Evolutionary conservation across 1,140 invertebrate species (phyloP).

Genomic region (Drosophila ambigua): DNA sequence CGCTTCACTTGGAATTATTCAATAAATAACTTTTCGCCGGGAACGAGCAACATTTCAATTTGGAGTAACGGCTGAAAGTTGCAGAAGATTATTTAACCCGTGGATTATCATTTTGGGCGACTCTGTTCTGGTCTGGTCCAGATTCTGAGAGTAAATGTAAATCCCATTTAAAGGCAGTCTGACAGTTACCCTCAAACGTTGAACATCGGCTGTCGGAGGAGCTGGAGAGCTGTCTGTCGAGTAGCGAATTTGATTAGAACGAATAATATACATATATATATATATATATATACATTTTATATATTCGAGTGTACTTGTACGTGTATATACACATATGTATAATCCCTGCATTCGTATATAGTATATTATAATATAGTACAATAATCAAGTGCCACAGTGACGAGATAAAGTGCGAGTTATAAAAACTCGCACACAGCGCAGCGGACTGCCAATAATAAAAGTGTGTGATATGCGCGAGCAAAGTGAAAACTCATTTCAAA

Average conservation of each 20-base stretch:
- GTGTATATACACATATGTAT: background rate
- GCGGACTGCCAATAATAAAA: slow-evolving; percentile 48
- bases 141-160: background rate
- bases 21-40: no score
- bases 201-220: slow-evolving; percentile 45
- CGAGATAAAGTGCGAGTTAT: slow-evolving; percentile 43
- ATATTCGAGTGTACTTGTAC: background rate
- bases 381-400: slow-evolving; percentile 29
- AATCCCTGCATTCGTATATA: slow-evolving; percentile 13
- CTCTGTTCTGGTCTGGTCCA: slow-evolving; percentile 5
- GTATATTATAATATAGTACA: background rate
- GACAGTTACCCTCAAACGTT: slow-evolving; percentile 46
- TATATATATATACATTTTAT: slow-evolving; percentile 9
- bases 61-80: no score
- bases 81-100: no score
- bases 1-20: no score
- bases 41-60: no score
- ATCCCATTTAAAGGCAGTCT: slow-evolving; percentile 57
- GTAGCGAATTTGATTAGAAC: slow-evolving; percentile 42
- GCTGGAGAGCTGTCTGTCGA: slow-evolving; percentile 7
- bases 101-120: background rate
- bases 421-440: slow-evolving; percentile 36
- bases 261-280: background rate
- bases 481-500: slow-evolving; percentile 21
- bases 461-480: slow-evolving; percentile 44